These are phyloP conservation scores for Burhinus oedicnemus DNA, from an alignment of 2,113 vertebrate genomes.

Conservation along the genomic window DNA sequence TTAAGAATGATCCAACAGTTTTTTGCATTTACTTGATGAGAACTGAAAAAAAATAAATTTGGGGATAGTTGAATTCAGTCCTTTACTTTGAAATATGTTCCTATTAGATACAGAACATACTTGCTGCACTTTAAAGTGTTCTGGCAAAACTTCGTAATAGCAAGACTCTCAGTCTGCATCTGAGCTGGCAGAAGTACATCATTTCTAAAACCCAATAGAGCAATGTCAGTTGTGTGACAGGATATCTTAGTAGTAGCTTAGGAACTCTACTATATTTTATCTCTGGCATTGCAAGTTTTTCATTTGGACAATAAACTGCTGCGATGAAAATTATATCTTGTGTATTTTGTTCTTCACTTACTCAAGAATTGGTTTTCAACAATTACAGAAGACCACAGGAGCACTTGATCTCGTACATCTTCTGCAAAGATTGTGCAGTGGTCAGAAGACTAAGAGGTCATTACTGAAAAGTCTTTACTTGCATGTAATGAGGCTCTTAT, in stretches of 20 bases:
- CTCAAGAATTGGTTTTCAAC: background rate
- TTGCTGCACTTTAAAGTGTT: background rate
- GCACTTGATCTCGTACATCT: background rate
- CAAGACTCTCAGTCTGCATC: background rate
- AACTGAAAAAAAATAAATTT: background rate
- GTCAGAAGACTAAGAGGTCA: background rate
- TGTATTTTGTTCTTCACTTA: background rate
- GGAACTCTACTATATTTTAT: background rate
- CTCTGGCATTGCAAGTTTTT: background rate
- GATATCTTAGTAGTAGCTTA: background rate
- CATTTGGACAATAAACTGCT: background rate
- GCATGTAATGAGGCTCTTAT: background rate
- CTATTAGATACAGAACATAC: background rate
- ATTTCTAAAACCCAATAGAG: background rate
- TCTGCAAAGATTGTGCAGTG: rapidly evolving
- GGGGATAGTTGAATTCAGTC: background rate
- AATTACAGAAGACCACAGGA: background rate
- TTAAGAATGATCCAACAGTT: background rate
- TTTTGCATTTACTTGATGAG: background rate
- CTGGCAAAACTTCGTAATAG: background rate
- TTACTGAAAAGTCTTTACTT: background rate
- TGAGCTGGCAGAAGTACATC: background rate
- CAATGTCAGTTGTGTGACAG: background rate
- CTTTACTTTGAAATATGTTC: background rate
- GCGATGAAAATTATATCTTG: background rate